Conservation (phyloP, 2,797 vertebrate species). For the Brotula barbata region DNA sequence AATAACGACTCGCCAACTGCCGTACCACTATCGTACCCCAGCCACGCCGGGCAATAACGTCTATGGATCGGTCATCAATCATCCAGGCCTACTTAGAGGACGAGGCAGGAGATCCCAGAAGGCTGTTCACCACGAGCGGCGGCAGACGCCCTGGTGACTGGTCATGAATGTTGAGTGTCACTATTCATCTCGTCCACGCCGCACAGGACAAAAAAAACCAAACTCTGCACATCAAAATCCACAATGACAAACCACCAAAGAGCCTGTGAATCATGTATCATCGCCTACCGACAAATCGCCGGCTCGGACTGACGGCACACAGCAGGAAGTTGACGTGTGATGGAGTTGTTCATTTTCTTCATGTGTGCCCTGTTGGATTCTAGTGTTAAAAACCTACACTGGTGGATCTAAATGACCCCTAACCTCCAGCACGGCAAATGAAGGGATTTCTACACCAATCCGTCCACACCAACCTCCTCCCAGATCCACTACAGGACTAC, state of each 20-base stretch:
- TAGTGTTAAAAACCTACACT: too few relatives aligned
- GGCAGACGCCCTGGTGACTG: conserved; percentile 23
- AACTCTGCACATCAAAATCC: conserved; percentile 37
- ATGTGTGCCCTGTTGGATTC: too few relatives aligned
- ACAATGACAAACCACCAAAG: conserved; percentile 30
- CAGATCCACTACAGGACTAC: too few relatives aligned
- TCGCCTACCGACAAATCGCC: conserved; percentile 8
- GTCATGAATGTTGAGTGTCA: conserved; percentile 41
- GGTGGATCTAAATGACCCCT: too few relatives aligned
- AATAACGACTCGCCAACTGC: conserved; percentile 40
- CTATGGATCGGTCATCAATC: conserved; percentile 52
- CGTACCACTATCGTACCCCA: conserved; percentile 22
- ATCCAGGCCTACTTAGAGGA: conserved; percentile 31
- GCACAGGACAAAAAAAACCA: conserved; percentile 12
- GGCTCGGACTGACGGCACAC: conserved; percentile 17
- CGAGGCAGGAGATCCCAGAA: conserved; percentile 41
- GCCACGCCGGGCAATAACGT: conserved; percentile 43
- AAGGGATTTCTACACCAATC: too few relatives aligned
- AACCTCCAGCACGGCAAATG: too few relatives aligned
- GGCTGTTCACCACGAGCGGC: conserved; percentile 34
- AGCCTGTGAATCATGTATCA: conserved; percentile 38
- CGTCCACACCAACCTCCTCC: too few relatives aligned
- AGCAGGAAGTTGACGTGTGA: not conserved
- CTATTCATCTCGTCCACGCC: conserved; percentile 35
- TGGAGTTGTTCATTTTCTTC: conserved; percentile 4